Base-by-base conservation (phyloP, 2,797 vertebrate species). In the Diplodus puntazzo region DNA sequence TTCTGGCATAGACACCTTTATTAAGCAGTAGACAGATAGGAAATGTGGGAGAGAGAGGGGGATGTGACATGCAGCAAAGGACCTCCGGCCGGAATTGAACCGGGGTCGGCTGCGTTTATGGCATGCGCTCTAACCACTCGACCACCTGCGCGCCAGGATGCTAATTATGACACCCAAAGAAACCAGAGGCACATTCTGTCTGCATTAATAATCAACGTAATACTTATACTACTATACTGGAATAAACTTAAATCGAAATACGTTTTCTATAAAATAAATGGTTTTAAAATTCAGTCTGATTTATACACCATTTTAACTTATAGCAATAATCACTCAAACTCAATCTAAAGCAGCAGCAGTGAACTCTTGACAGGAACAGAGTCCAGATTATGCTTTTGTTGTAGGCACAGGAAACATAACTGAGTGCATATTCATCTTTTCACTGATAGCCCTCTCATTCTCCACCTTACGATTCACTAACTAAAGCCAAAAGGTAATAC, bases 391-490 rank as follows among this genome's bases (percentile, higher is more conserved):
- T 65, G n/a, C 34, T 0, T 77, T 63, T 23, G 0, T 11, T 3
- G 14, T n/a, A n/a, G 25, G 4, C 46, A 59, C 54, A 2, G 57
- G 59, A 50, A 62, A 52, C 18, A 4, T 11, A 63, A 12, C 1
- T 73, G 61, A 53, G 34, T 60, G 23, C 1, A 27, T 48, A 69
- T 72, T 54, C 54, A 65, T 75, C 21, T 73, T 18, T n/a, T 7
- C 9, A 39, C 39, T 66, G 25, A 60, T 43, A 49, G 55, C 43
- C 25, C 16, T 43, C 63, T 68, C 64, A 48, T 20, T 60, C 39
- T 67, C 57, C 65, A 67, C 25, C 64, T 20, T 69, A n/a, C 11
- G 23, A 45, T 71, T 75, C 27, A 76, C 25, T 49, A 20, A 68
- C 27, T 62, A 48, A 55, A 53, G 42, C 50, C 42, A 43, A 75